A percentile compares a stretch with the other conserved stretches of the same genome.
Evolutionary conservation across 2,888 invertebrate genomes (phyloP).

Genomic region (Drosophila vallismaia): DNA sequence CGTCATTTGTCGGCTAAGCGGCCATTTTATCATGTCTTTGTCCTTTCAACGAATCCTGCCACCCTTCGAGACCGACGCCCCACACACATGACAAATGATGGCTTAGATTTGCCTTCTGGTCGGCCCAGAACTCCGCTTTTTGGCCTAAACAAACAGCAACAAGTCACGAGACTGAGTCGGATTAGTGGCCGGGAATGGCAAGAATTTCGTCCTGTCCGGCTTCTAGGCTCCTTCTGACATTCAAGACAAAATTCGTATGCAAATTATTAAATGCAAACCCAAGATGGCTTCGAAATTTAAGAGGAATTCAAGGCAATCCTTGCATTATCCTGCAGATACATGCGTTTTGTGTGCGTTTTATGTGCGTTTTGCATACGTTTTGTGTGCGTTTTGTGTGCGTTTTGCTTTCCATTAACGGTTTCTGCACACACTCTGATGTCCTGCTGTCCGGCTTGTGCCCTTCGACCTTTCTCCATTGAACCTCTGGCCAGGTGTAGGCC

Average conservation of each 20-base stretch:
- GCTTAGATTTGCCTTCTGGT: slow-evolving; percentile 11
- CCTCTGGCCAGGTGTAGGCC: too few relatives aligned
- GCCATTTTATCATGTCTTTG: slow-evolving; percentile 75
- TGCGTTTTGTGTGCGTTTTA: too few relatives aligned
- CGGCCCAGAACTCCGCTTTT: slow-evolving; percentile 9
- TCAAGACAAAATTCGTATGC: background rate
- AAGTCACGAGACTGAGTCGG: background rate
- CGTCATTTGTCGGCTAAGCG: slow-evolving; percentile 65
- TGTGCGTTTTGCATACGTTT: too few relatives aligned
- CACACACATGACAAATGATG: slow-evolving; percentile 63
- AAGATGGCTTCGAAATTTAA: too few relatives aligned
- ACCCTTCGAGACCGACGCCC: slow-evolving; percentile 1
- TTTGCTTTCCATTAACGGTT: too few relatives aligned
- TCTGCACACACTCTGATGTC: too few relatives aligned
- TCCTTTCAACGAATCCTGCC: slow-evolving; percentile 49
- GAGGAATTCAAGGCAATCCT: too few relatives aligned
- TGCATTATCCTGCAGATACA: too few relatives aligned
- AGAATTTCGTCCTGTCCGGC: background rate
- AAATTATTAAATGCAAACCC: background rate
- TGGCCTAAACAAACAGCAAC: slow-evolving; percentile 36
- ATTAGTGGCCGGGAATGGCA: background rate
- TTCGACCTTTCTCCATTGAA: too few relatives aligned
- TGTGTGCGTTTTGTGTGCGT: too few relatives aligned
- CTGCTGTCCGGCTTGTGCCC: too few relatives aligned
- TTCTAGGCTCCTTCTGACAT: background rate